Conservation (phyloP, 2,113 vertebrate species). For the Octodon degus region DNA sequence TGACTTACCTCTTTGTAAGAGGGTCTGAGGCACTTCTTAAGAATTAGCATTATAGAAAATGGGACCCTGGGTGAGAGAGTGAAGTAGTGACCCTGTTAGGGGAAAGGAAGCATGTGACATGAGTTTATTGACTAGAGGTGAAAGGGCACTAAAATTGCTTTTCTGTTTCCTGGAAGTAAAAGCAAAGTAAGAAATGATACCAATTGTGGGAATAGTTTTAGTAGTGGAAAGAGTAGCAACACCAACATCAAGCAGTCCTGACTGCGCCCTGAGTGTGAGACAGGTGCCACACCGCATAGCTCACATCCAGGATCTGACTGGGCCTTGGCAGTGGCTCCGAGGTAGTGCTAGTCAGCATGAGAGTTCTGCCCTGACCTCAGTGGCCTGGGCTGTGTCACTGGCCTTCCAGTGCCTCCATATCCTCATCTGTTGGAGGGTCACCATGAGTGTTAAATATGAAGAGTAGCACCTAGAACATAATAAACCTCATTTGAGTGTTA, state of each 20-base stretch:
- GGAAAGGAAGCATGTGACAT: background rate
- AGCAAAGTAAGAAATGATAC: background rate
- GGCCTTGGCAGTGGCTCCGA: background rate
- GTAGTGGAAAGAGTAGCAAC: background rate
- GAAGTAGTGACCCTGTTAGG: background rate
- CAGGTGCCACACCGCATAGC: background rate
- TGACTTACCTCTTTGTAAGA: background rate
- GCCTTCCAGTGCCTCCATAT: background rate
- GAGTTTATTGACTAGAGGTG: background rate
- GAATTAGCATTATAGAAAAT: background rate
- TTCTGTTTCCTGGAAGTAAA: background rate
- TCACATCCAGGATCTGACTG: fast-evolving
- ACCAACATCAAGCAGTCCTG: background rate
- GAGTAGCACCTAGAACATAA: background rate
- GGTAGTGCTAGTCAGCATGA: background rate
- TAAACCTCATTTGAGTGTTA: background rate
- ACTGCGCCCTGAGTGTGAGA: background rate
- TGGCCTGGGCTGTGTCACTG: fast-evolving
- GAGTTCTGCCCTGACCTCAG: background rate
- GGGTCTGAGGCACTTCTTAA: background rate
- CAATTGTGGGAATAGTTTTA: background rate
- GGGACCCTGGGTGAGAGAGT: background rate
- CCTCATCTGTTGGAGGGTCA: background rate
- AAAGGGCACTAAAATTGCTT: background rate
- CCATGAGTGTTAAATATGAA: background rate